Conservation (phyloP, 2,113 vertebrate species). For the Dipodomys ordii region DNA sequence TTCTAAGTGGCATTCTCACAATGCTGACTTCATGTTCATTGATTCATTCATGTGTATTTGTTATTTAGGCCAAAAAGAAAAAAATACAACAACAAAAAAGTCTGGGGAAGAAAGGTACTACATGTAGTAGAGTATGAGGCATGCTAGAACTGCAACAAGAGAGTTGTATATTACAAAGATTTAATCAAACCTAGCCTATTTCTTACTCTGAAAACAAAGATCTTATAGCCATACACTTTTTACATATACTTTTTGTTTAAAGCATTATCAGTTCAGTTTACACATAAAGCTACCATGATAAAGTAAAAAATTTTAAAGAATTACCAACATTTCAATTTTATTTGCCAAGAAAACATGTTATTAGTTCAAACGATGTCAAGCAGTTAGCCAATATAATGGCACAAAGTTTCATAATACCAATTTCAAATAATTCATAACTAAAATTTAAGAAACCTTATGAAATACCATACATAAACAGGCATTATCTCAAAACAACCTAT, state of each 20-base stretch:
- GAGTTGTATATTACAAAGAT: conserved; percentile 6
- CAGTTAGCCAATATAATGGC: conserved; percentile 15
- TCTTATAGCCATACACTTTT: conserved; percentile 26
- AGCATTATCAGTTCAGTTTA: conserved; percentile 63
- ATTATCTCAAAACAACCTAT: background rate
- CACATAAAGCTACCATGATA: conserved; percentile 44
- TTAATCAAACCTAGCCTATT: background rate
- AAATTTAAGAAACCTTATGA: conserved; percentile 37
- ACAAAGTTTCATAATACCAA: conserved; percentile 8
- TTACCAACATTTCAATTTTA: conserved; percentile 53
- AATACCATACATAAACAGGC: background rate
- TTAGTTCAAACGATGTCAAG: conserved; percentile 58
- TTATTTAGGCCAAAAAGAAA: background rate
- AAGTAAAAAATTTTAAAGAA: conserved; percentile 48
- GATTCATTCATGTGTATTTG: background rate
- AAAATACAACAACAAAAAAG: background rate
- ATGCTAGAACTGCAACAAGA: background rate
- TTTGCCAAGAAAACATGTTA: conserved; percentile 58
- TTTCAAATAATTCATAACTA: conserved; percentile 46
- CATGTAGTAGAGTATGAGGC: background rate
- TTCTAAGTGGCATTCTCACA: background rate
- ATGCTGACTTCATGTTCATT: background rate
- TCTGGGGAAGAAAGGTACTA: background rate
- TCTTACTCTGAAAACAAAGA: conserved; percentile 45
- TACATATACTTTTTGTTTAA: conserved; percentile 32